phyloP scores from a whole-genome alignment of 1,140 invertebrate genomes.

The Bilobella aurantiaca region DNA sequence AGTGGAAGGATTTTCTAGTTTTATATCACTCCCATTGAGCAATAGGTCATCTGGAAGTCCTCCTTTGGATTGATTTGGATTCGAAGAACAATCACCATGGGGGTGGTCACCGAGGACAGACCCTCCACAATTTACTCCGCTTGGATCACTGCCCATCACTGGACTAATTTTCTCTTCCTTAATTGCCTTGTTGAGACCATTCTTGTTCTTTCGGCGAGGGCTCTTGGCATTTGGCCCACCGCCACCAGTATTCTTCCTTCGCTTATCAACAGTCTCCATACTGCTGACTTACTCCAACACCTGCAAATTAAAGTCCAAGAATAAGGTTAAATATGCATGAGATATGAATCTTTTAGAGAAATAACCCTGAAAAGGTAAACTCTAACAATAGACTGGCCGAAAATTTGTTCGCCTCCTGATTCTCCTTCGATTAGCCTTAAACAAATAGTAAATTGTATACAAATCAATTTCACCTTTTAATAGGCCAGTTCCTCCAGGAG shows the following conservation, averaged over 20 bases:
- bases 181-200: slow-evolving; percentile 29
- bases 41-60: slow-evolving; percentile 31
- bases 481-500: too few relatives aligned
- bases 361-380: too few relatives aligned
- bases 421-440: too few relatives aligned
- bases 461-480: too few relatives aligned
- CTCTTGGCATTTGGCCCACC: slow-evolving; percentile 22
- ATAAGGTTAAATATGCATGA: too few relatives aligned
- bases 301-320: not conserved
- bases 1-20: slow-evolving; percentile 31
- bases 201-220: slow-evolving; percentile 28
- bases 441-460: too few relatives aligned
- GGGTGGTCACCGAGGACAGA: slow-evolving; percentile 6
- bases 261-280: slow-evolving; percentile 26
- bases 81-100: slow-evolving; percentile 12
- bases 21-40: slow-evolving; percentile 34
- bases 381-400: too few relatives aligned
- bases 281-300: not conserved
- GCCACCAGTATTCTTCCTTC: slow-evolving; percentile 24
- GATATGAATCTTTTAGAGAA: too few relatives aligned
- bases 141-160: slow-evolving; percentile 18
- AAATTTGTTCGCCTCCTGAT: too few relatives aligned
- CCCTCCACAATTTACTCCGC: slow-evolving; percentile 17
- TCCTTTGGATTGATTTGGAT: slow-evolving; percentile 17
- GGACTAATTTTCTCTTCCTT: slow-evolving; percentile 28